These are phyloP conservation scores for Odontophorus gujanensis DNA, from an alignment of 2,113 vertebrate species.

Conservation along the genomic window DNA sequence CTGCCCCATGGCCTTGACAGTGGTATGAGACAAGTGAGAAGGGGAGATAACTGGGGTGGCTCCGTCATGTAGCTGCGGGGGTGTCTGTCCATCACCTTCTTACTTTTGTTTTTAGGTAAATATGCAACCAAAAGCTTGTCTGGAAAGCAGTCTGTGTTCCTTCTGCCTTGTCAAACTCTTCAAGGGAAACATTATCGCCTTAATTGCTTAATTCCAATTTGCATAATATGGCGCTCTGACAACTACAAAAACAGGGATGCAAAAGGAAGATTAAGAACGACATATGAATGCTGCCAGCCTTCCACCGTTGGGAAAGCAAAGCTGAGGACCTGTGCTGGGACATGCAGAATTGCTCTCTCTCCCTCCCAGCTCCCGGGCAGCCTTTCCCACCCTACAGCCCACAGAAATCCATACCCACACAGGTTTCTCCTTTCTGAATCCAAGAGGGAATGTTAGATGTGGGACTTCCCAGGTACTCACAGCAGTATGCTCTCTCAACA, in stretches of 20 bases:
- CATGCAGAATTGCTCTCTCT: conserved; percentile 21
- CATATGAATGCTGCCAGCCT: conserved; percentile 66
- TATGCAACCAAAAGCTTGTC: conserved; percentile 68
- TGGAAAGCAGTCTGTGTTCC: conserved; percentile 76
- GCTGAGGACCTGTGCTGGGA: conserved; percentile 56
- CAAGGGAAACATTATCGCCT: conserved; percentile 82
- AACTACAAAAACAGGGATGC: conserved; percentile 80
- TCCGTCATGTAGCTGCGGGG: background rate
- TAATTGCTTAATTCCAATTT: conserved; percentile 84
- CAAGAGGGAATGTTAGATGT: background rate
- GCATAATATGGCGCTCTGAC: conserved; percentile 80
- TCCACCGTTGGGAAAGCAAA: conserved; percentile 54
- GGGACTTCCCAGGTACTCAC: background rate
- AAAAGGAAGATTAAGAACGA: conserved; percentile 80
- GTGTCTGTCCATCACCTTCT: conserved; percentile 3
- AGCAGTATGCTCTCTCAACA: background rate
- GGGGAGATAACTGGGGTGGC: background rate
- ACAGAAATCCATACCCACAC: accelerated
- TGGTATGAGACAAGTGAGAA: background rate
- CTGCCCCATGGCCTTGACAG: background rate
- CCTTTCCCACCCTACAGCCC: conserved; percentile 6
- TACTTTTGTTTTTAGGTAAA: conserved; percentile 74
- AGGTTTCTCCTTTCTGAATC: background rate
- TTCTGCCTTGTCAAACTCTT: conserved; percentile 83
- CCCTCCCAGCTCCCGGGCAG: background rate